Base-by-base conservation (phyloP, 2,797 vertebrate species). In the Pangasius macronema region DNA sequence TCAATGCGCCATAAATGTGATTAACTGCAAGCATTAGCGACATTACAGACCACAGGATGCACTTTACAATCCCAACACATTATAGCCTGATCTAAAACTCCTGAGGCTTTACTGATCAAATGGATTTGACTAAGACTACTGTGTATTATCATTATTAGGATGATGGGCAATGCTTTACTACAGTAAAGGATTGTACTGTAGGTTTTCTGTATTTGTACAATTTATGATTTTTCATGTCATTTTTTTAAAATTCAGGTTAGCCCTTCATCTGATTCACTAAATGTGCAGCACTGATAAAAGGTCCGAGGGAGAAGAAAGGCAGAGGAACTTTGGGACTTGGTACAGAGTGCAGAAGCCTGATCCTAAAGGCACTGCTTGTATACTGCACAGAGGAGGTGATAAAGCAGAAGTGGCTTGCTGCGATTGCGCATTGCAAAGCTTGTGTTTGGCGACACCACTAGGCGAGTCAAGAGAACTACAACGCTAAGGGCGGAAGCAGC, bases 391-490 rank as follows among this genome's bases (percentile, higher is more conserved):
- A 57, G n/a, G 59, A 49, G 68, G 57, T 61, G 53, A 77, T 33
- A 61, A 49, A 75, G 22, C 14, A 59, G 84, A 22, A 49, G 7
- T 16, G 42, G 3, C 7, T 82, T 59, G 51, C 76, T 22, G 77
- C 27, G 3, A 49, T n/a, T 36, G 80, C 85, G 68, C 61, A 80
- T 86, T 81, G 86, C 30, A 93, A 89, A 88, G 90, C 92, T 91
- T 92, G 81, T 93, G 92, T 95, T 94, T 95, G 93, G 93, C 93
- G 94, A 94, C 94, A 87, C 93, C 94, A 13, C 83, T 89, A 92
- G 95, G 88, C 75, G 77, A 3, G 49, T 5, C 79, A 8, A 1
- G 8, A 36, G 80, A 22, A 92, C 30, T 63, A 63, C 94, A 93
- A 0, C 83, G 86, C 61, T 22, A 11, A 88, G 42, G 14, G 36